These are phyloP conservation scores for Bradypodion ventrale DNA, from an alignment of 2,797 vertebrate genomes.

Conservation along the genomic window DNA sequence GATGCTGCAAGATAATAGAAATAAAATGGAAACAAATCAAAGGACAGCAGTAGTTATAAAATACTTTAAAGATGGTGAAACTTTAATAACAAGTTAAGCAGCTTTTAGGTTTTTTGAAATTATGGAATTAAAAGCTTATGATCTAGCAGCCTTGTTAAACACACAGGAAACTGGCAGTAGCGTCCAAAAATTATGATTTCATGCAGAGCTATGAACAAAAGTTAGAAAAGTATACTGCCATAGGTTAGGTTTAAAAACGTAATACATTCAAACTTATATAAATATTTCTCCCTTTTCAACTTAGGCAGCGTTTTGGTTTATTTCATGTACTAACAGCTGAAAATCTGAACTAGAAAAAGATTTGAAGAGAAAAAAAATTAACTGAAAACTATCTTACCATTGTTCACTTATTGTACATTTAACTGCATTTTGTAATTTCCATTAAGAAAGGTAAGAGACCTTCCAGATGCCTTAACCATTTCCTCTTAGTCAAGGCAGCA, in stretches of 20 bases:
- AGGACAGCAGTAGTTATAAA: slow-evolving; percentile 95
- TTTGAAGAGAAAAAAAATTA: not conserved
- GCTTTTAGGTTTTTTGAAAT: slow-evolving; percentile 76
- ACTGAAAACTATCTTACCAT: slow-evolving; percentile 23
- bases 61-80: slow-evolving; percentile 86
- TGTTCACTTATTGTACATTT: not conserved
- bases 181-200: slow-evolving; percentile 79
- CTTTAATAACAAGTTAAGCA: slow-evolving; percentile 78
- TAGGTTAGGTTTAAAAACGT: slow-evolving; percentile 58
- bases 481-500: not conserved
- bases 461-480: not conserved
- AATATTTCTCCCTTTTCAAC: slow-evolving; percentile 71
- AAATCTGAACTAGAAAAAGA: rapidly evolving
- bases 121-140: slow-evolving; percentile 80
- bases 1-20: slow-evolving; percentile 99
- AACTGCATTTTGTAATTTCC: not conserved
- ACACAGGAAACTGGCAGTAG: slow-evolving; percentile 78
- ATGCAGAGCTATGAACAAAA: slow-evolving; percentile 82
- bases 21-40: slow-evolving; percentile 99
- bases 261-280: slow-evolving; percentile 52
- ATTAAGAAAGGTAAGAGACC: not conserved
- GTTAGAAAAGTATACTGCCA: slow-evolving; percentile 69
- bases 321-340: not conserved
- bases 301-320: slow-evolving; percentile 24
- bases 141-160: slow-evolving; percentile 78